phyloP scores from a whole-genome alignment of 2,797 vertebrate species.

The Phrynocephalus forsythii region DNA sequence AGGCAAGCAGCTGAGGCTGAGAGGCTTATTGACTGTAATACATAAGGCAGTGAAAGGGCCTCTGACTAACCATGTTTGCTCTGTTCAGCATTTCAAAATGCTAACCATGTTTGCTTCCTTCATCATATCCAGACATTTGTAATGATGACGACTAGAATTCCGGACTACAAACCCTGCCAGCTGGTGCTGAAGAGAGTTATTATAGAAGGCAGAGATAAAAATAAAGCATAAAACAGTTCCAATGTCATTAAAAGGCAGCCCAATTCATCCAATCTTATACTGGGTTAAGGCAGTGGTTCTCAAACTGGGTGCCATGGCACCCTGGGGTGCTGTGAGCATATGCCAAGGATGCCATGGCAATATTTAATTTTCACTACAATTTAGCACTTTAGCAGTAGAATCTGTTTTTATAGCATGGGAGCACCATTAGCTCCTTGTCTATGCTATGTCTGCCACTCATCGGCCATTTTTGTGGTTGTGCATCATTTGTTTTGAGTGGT shows the following conservation, averaged over 20 bases:
- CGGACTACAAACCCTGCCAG: not conserved
- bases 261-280: not conserved
- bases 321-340: no score
- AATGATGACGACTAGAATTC: not conserved
- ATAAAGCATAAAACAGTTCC: not conserved
- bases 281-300: not conserved
- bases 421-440: no score
- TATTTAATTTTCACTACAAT: no score
- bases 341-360: no score
- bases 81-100: not conserved
- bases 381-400: no score
- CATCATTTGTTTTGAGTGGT: no score
- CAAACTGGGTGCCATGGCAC: no score
- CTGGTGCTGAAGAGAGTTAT: not conserved
- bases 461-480: no score
- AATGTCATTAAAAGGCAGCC: not conserved
- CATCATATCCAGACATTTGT: not conserved
- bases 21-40: not conserved
- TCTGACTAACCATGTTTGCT: not conserved
- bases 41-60: not conserved
- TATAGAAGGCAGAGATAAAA: not conserved
- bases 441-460: no score
- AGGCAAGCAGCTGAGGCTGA: not conserved
- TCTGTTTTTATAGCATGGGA: no score
- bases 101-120: not conserved